These are phyloP conservation scores for Cyrtodaria siliqua DNA, from an alignment of 2,888 invertebrate species.

Conservation along the genomic window DNA sequence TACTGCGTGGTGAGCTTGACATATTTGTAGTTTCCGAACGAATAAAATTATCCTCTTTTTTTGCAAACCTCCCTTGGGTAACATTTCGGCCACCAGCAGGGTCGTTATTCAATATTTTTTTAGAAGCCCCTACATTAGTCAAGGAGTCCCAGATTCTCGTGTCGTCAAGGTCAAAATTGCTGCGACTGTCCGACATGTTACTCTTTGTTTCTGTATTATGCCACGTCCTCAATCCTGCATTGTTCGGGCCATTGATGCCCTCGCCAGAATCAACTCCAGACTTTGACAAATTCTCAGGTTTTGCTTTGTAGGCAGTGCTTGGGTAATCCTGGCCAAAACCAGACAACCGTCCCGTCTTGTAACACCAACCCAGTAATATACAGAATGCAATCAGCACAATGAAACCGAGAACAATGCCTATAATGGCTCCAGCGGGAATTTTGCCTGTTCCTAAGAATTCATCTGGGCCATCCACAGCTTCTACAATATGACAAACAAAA, in stretches of 20 bases:
- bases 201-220: slow-evolving; percentile 47
- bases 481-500: slow-evolving; percentile 65
- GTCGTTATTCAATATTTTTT: not conserved
- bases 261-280: slow-evolving; percentile 5
- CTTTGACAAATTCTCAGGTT: slow-evolving; percentile 16
- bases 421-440: slow-evolving; percentile 74
- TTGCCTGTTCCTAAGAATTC: slow-evolving; percentile 63
- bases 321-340: slow-evolving; percentile 33
- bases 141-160: slow-evolving; percentile 56
- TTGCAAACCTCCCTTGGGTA: slow-evolving; percentile 31
- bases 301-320: slow-evolving; percentile 8
- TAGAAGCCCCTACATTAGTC: slow-evolving; percentile 23
- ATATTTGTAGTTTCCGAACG: slow-evolving; percentile 43
- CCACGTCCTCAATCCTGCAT: slow-evolving; percentile 51
- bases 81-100: slow-evolving; percentile 8
- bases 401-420: slow-evolving; percentile 75
- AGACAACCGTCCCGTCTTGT: slow-evolving; percentile 69
- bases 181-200: slow-evolving; percentile 35
- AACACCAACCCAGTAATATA: slow-evolving; percentile 77
- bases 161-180: slow-evolving; percentile 63
- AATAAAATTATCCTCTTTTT: slow-evolving; percentile 31
- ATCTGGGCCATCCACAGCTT: slow-evolving; percentile 69
- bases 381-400: slow-evolving; percentile 69
- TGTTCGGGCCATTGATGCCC: not conserved
- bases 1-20: slow-evolving; percentile 48